Evolutionary conservation across 1,140 invertebrate species (phyloP), one percentile per base, ranked within the genome.

Genomic region (Trissolcus basalis): DNA sequence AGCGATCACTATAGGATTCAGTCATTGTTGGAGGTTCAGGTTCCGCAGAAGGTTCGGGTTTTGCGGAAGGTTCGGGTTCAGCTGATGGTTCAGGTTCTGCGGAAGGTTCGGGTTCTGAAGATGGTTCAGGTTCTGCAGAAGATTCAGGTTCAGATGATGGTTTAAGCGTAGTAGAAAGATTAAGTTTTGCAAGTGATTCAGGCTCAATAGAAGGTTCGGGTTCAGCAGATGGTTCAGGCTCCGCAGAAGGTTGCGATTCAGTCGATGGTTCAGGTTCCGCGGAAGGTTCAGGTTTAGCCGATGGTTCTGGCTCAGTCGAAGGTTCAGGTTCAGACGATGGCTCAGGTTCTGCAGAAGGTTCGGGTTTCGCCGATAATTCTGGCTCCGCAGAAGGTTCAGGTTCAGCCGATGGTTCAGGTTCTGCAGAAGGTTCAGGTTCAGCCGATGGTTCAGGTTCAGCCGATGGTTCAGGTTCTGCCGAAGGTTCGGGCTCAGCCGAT

Each of bases 371-470:
- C n/a, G n/a, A n/a, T n/a, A n/a, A n/a, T n/a, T n/a, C n/a, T n/a
- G n/a, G n/a, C n/a, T n/a, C n/a, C n/a, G n/a, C 13, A 54, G 79
- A 65, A 15, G 82, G 61, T 64, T 87, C 82, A 51, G 71, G 51
- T 70, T 39, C 35, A 13, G 35, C 9, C 19, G 32, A 49, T 39
- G 33, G 49, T n/a, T 67, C 44, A 11, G 83, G 63, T 58, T 39
- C n/a, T 9, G n/a, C n/a, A n/a, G 82, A 60, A 55, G 81, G 68
- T 71, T 84, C 72, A 0, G 80, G 70, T 70, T 86, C 78, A 12
- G 59, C 6, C 12, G 59, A 41, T 14, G 79, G 36, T 63, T 77
- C 74, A 6, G 67, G 32, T 44, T 80, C 79, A 0, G n/a, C 33
- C 33, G 35, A n/a, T 36, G 83, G 81, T 76, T 81, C 80, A 4